These are phyloP conservation scores for Crotophaga sulcirostris DNA, from an alignment of 2,113 vertebrate species.

Conservation along the genomic window DNA sequence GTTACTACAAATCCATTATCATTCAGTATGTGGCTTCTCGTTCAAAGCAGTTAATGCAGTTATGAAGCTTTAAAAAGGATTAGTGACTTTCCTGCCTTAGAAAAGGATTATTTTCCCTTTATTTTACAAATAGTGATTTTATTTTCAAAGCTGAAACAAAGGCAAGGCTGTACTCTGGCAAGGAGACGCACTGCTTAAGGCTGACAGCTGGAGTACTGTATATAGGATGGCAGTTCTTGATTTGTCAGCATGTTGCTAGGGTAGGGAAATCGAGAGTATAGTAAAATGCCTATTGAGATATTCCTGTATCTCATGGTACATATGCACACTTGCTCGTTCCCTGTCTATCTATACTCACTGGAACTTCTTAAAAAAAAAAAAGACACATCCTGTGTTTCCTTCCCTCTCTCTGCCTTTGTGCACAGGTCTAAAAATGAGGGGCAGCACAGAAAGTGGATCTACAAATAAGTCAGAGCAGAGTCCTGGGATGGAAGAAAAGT, in stretches of 20 bases:
- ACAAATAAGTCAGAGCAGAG: background rate
- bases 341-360: background rate
- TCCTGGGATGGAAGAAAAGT: background rate
- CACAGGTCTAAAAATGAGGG: background rate
- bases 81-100: background rate
- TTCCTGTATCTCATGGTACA: slow-evolving; percentile 21
- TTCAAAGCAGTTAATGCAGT: background rate
- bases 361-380: background rate
- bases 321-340: background rate
- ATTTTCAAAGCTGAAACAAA: slow-evolving; percentile 38
- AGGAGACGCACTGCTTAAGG: background rate
- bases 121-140: background rate
- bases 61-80: slow-evolving; percentile 18
- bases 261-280: background rate
- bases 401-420: background rate
- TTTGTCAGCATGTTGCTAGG: slow-evolving; percentile 50
- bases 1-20: slow-evolving; percentile 1
- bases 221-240: slow-evolving; percentile 32
- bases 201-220: slow-evolving; percentile 47
- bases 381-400: background rate
- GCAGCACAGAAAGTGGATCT: background rate
- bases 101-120: background rate
- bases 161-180: background rate
- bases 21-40: background rate
- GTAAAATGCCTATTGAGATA: slow-evolving; percentile 6